phyloP scores from a whole-genome alignment of 2,797 vertebrate genomes.

The Phalanger gymnotis region DNA sequence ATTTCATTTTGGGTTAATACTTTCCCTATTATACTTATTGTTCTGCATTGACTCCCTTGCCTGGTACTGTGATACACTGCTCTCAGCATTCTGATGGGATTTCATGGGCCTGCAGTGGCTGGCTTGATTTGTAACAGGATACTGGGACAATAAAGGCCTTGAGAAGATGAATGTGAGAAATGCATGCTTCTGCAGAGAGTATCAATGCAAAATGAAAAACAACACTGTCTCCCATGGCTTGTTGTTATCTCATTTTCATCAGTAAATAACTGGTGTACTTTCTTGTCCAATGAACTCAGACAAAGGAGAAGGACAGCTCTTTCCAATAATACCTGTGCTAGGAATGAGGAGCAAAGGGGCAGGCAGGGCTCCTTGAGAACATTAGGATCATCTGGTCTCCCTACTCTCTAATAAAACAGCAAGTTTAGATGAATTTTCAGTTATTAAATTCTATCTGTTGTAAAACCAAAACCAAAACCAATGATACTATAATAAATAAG shows the following conservation, averaged over 20 bases:
- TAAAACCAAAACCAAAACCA: neutral
- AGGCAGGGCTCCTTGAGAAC: slow-evolving; percentile 52
- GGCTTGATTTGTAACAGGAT: slow-evolving; percentile 85
- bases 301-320: slow-evolving; percentile 68
- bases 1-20: slow-evolving; percentile 78
- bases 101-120: slow-evolving; percentile 79
- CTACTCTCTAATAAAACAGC: neutral
- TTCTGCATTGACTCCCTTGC: slow-evolving; percentile 82
- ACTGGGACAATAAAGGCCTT: slow-evolving; percentile 85
- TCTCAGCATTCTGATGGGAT: slow-evolving; percentile 83
- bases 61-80: slow-evolving; percentile 86
- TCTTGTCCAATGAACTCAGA: slow-evolving; percentile 73
- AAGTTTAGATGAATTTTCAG: slow-evolving; percentile 3
- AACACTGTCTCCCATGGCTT: slow-evolving; percentile 82
- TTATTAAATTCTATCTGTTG: neutral
- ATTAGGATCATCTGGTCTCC: slow-evolving; percentile 16
- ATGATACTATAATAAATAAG: neutral
- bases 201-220: slow-evolving; percentile 83
- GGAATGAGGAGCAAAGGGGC: slow-evolving; percentile 39
- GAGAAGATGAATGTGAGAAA: slow-evolving; percentile 86
- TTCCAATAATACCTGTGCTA: slow-evolving; percentile 54
- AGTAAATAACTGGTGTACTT: slow-evolving; percentile 83
- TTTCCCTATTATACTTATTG: slow-evolving; percentile 83
- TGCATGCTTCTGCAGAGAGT: slow-evolving; percentile 81
- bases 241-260: slow-evolving; percentile 82